Percentiles rank a stretch among this genome's conserved stretches.
Conservation (phyloP, 2,113 vertebrate genomes). For the Macquaria ambigua region DNA sequence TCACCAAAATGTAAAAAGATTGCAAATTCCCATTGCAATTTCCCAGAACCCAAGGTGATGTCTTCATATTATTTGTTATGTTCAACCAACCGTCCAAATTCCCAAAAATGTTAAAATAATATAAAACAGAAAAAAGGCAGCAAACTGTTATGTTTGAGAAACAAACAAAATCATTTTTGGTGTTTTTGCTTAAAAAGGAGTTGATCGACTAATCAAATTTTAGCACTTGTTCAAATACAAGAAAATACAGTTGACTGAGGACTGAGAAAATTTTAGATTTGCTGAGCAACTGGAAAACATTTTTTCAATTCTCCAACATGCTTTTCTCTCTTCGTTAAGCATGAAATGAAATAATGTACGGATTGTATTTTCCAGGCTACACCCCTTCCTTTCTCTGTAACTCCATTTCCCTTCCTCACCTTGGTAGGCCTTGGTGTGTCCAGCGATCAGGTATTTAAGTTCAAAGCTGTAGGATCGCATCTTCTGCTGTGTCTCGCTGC, state of each 20-base stretch:
- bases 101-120: not conserved
- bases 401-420: conserved; percentile 77
- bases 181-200: too few species aligned
- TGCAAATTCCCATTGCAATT: not conserved
- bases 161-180: not conserved
- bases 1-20: not conserved
- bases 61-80: not conserved
- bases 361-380: too few species aligned
- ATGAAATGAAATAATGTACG: not conserved
- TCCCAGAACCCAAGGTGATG: not conserved
- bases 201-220: not conserved
- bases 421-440: conserved; percentile 87
- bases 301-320: not conserved
- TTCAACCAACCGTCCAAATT: not conserved
- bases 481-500: conserved; percentile 89
- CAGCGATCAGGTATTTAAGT: conserved; percentile 89
- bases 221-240: not conserved
- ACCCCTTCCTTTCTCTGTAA: not conserved
- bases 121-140: not conserved
- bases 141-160: not conserved
- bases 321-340: not conserved
- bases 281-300: not conserved
- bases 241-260: not conserved
- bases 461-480: conserved; percentile 92
- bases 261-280: not conserved